Evolutionary conservation across 2,888 invertebrate genomes (phyloP).

Genomic region (Desoria tigrina): DNA sequence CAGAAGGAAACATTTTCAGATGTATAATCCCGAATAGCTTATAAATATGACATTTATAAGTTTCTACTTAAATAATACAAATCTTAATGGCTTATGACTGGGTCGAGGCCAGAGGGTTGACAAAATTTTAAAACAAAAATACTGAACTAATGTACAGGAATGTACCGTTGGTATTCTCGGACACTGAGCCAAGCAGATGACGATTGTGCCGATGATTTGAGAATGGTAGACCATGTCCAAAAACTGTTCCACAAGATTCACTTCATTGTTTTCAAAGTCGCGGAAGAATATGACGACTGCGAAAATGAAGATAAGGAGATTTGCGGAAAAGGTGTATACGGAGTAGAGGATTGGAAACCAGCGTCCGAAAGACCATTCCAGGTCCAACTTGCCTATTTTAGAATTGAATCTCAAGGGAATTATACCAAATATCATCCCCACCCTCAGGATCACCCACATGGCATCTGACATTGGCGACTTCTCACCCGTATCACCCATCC

Average conservation of each 20-base stretch:
- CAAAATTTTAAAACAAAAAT: too few species aligned
- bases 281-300: constrained; percentile 24
- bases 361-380: too few species aligned
- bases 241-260: constrained; percentile 26
- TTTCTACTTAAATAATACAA: too few species aligned
- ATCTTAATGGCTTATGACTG: too few species aligned
- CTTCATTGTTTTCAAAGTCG: constrained; percentile 6
- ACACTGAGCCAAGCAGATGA: constrained; percentile 19
- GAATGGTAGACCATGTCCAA: constrained; percentile 34
- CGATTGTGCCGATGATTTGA: constrained; percentile 23
- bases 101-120: too few species aligned
- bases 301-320: constrained; percentile 18
- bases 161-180: constrained; percentile 21
- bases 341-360: background rate
- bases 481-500: too few species aligned
- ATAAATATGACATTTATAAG: too few species aligned
- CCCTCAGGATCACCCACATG: background rate
- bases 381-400: background rate
- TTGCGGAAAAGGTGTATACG: constrained; percentile 7
- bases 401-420: background rate
- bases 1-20: too few species aligned
- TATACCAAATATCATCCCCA: background rate
- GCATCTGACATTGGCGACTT: background rate
- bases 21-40: too few species aligned
- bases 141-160: too few species aligned